A percentile compares a stretch with the other conserved stretches of the same genome.
Conservation (phyloP, 2,113 vertebrate genomes). For the Grammomys dolichurus region DNA sequence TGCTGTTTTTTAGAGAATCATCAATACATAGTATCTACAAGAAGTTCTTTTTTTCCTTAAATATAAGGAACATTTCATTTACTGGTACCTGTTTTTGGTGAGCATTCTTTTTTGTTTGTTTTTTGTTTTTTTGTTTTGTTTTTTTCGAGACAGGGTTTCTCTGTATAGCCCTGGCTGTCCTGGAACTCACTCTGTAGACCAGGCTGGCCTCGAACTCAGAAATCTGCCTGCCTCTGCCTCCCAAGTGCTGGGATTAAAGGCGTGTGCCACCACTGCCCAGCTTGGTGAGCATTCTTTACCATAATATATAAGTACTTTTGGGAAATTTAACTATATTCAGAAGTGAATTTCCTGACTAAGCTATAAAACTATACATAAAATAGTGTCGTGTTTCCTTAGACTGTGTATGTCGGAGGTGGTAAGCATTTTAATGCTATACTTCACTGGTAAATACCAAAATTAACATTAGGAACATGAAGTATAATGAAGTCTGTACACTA, state of each 20-base stretch:
- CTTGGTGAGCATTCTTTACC: neutral
- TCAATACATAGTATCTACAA: neutral
- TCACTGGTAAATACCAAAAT: conserved; percentile 47
- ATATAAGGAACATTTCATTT: neutral
- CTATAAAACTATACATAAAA: neutral
- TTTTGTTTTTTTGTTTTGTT: too few species aligned
- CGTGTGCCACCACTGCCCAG: too few species aligned
- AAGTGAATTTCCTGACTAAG: conserved; percentile 16
- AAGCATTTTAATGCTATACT: neutral
- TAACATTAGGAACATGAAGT: conserved; percentile 2
- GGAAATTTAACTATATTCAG: conserved; percentile 1
- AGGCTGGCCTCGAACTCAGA: too few species aligned
- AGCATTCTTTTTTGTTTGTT: too few species aligned
- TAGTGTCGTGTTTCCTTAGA: neutral
- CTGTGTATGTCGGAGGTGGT: neutral
- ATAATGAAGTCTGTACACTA: neutral
- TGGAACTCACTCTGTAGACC: too few species aligned
- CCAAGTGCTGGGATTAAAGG: too few species aligned
- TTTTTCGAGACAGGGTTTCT: too few species aligned
- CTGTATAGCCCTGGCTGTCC: too few species aligned
- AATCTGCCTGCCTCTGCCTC: too few species aligned
- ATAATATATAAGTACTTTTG: neutral
- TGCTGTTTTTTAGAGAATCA: neutral
- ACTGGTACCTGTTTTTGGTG: neutral
- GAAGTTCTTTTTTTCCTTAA: neutral